Evolutionary conservation across 2,888 invertebrate species (phyloP).

Genomic region (Cyrtodaria siliqua): DNA sequence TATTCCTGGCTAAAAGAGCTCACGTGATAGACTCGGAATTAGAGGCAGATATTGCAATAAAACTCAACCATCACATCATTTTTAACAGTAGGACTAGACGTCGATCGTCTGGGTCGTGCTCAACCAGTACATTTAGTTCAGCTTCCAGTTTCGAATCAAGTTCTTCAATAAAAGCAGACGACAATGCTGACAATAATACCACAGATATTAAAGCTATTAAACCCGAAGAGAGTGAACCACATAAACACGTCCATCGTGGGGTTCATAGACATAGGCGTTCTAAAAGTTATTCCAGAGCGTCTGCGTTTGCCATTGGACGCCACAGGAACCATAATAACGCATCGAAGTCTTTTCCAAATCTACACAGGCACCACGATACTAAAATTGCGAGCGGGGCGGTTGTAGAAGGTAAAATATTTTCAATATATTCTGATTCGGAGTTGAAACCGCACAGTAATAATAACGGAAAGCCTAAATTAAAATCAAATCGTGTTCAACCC

Average conservation of each 20-base stretch:
- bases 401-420: constrained; percentile 46
- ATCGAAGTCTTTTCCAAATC: constrained; percentile 58
- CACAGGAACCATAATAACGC: no score
- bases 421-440: constrained; percentile 59
- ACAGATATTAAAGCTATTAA: neutral
- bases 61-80: constrained; percentile 33
- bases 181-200: neutral
- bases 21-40: constrained; percentile 50
- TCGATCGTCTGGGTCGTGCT: neutral
- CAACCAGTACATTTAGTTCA: neutral
- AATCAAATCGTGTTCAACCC: no score
- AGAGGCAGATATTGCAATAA: constrained; percentile 39
- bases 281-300: no score
- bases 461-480: neutral
- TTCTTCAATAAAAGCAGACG: neutral
- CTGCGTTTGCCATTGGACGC: no score
- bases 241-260: no score
- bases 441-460: constrained; percentile 5
- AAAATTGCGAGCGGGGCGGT: neutral
- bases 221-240: no score
- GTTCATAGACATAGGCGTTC: neutral
- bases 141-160: neutral
- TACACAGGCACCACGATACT: neutral
- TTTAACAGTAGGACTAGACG: neutral
- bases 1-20: constrained; percentile 43